These are phyloP conservation scores for Drosophila arawakana DNA, from an alignment of 1,140 invertebrate genomes.

Conservation along the genomic window DNA sequence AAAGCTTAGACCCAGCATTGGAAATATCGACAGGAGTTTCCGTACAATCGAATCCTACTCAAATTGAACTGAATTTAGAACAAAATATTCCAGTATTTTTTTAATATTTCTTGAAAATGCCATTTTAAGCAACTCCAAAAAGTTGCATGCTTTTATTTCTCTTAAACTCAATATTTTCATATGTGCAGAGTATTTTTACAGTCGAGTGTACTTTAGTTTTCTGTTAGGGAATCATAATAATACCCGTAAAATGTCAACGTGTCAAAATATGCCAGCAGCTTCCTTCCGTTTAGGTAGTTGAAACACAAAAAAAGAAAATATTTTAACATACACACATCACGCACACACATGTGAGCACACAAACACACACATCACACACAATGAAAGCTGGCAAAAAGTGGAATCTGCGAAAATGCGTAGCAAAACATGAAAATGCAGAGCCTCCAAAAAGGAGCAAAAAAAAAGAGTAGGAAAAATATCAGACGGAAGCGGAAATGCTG, in stretches of 20 bases:
- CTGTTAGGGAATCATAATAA: constrained; percentile 34
- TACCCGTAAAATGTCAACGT: constrained; percentile 64
- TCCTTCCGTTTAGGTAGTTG: constrained; percentile 57
- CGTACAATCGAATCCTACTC: too few relatives aligned
- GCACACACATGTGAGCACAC: constrained; percentile 22
- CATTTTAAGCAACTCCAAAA: too few relatives aligned
- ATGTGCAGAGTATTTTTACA: neutral
- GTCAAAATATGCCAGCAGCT: constrained; percentile 63
- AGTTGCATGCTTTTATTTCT: too few relatives aligned
- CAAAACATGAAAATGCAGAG: constrained; percentile 44
- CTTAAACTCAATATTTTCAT: too few relatives aligned
- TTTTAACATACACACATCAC: constrained; percentile 39
- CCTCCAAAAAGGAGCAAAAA: constrained; percentile 5
- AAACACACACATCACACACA: constrained; percentile 21
- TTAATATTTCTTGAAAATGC: too few relatives aligned
- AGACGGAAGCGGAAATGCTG: constrained; percentile 50
- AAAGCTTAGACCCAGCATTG: too few relatives aligned
- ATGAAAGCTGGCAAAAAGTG: constrained; percentile 16
- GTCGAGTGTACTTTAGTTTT: neutral
- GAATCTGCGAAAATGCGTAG: constrained; percentile 48
- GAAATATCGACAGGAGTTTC: too few relatives aligned
- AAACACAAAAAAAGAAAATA: constrained; percentile 66
- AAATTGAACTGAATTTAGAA: too few relatives aligned
- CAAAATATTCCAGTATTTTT: too few relatives aligned
- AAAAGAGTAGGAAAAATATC: constrained; percentile 11